Evolutionary conservation across 2,888 invertebrate species (phyloP).

Genomic region (Cantharis nigra): DNA sequence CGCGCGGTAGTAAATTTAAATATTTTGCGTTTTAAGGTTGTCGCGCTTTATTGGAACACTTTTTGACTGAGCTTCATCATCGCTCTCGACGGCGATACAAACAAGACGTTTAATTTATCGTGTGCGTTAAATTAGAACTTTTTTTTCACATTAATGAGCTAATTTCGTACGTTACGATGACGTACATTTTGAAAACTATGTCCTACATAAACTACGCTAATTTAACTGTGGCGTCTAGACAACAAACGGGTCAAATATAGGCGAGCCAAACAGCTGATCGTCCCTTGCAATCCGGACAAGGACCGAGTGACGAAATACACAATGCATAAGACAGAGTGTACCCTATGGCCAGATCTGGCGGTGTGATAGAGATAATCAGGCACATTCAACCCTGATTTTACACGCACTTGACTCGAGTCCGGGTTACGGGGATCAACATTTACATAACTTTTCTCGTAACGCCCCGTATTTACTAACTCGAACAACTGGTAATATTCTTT

Average conservation of each 20-base stretch:
- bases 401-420: constrained; percentile 62
- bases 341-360: constrained; percentile 36
- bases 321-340: constrained; percentile 33
- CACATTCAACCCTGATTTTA: constrained; percentile 60
- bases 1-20: neutral
- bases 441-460: constrained; percentile 48
- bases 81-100: neutral
- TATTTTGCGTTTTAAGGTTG: neutral
- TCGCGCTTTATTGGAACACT: neutral
- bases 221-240: constrained; percentile 47
- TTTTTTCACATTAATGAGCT: neutral
- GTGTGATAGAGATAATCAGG: constrained; percentile 48
- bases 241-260: constrained; percentile 48
- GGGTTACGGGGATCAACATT: constrained; percentile 47
- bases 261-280: constrained; percentile 55
- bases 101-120: neutral
- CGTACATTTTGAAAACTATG: constrained; percentile 18
- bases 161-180: neutral
- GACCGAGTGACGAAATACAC: constrained; percentile 33
- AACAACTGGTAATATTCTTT: constrained; percentile 25
- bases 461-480: constrained; percentile 35
- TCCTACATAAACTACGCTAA: constrained; percentile 34
- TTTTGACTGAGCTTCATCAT: neutral
- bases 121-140: neutral
- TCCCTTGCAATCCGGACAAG: constrained; percentile 47